Percentiles rank a stretch among this genome's conserved stretches.
phyloP scores from a whole-genome alignment of 2,113 vertebrate genomes.

The Neofelis nebulosa region DNA sequence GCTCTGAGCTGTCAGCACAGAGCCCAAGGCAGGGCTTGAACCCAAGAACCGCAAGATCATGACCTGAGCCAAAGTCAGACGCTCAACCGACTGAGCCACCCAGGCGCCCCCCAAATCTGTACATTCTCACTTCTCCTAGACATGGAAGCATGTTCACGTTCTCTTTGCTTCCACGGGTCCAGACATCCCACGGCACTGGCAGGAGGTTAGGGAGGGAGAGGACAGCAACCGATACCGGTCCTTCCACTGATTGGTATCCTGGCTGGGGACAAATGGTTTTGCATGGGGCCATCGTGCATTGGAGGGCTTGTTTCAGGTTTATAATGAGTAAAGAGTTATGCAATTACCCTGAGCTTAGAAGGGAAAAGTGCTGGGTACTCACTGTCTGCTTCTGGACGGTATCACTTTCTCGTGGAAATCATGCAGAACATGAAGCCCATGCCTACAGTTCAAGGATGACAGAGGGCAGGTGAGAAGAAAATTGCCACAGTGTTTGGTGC shows the following conservation, averaged over 20 bases:
- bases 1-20: too few relatives aligned
- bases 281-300: not conserved
- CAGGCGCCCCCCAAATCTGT: not conserved
- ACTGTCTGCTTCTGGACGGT: not conserved
- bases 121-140: not conserved
- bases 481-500: fast-evolving
- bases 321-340: constrained; percentile 17
- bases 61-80: too few relatives aligned
- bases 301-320: constrained; percentile 59
- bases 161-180: not conserved
- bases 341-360: not conserved
- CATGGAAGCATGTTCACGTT: not conserved
- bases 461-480: not conserved
- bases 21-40: too few relatives aligned
- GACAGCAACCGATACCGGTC: not conserved
- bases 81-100: too few relatives aligned
- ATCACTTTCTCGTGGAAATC: not conserved
- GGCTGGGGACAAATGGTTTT: constrained; percentile 61
- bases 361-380: not conserved
- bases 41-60: too few relatives aligned
- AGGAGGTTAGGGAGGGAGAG: not conserved
- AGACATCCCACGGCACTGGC: fast-evolving
- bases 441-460: not conserved
- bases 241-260: constrained; percentile 45
- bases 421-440: not conserved